Percentiles rank a stretch among this genome's conserved stretches.
These are phyloP conservation scores for Caenorhabditis uteleia DNA, from an alignment of 2,888 invertebrate species.

Conservation along the genomic window DNA sequence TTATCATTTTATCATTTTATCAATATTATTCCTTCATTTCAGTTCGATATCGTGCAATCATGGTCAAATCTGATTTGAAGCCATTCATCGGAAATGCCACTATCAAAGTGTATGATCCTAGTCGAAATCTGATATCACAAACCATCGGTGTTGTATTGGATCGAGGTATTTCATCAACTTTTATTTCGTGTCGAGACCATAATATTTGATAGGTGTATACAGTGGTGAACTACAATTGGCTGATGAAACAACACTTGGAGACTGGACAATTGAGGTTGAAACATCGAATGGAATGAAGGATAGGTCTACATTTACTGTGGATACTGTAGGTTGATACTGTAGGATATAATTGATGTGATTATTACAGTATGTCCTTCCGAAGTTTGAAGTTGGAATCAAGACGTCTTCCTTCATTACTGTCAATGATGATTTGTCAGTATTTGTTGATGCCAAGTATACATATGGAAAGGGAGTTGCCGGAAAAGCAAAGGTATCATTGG, in stretches of 20 bases:
- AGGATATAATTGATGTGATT: background rate
- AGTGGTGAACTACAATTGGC: conserved; percentile 68
- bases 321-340: conserved; percentile 76
- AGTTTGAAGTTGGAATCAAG: conserved; percentile 86
- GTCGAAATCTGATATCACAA: conserved; percentile 69
- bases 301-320: conserved; percentile 80
- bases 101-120: conserved; percentile 74
- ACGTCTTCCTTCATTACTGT: conserved; percentile 84
- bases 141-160: conserved; percentile 65
- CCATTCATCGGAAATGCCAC: conserved; percentile 77
- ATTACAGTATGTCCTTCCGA: conserved; percentile 79
- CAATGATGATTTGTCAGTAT: conserved; percentile 81
- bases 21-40: conserved; percentile 15
- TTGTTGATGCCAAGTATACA: conserved; percentile 83
- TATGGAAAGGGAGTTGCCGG: conserved; percentile 77
- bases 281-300: conserved; percentile 56
- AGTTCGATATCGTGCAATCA: conserved; percentile 82
- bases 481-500: conserved; percentile 68
- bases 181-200: background rate
- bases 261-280: conserved; percentile 69
- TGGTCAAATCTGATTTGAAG: conserved; percentile 80
- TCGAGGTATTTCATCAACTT: conserved; percentile 48
- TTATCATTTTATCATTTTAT: conserved; percentile 7
- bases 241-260: conserved; percentile 70
- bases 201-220: conserved; percentile 61